Evolutionary conservation across 2,113 vertebrate genomes (phyloP), one percentile per base, ranked within the genome.

Genomic region (Ursus arctos): DNA sequence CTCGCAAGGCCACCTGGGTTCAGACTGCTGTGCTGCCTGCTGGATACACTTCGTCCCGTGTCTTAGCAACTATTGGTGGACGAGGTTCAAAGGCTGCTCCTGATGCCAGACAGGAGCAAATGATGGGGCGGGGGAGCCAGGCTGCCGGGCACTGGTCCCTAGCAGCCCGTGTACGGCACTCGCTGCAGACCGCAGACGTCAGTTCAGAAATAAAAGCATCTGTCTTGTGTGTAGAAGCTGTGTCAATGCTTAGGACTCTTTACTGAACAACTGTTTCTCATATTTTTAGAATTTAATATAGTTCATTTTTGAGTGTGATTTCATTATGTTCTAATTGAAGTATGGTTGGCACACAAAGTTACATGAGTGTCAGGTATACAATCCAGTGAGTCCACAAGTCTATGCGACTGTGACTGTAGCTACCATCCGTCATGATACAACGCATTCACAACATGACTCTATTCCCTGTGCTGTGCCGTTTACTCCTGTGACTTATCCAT

Each of bases 41-140:
- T 24, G 6, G 13, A 2, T 2, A 1, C 0, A 1, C 24, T 4
- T 3, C 0, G 24, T 7, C 10, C 3, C 0, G 2, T 0, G 1
- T 9, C 22, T 36, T 31, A 3, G 63, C 57, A 13, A 0, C 6
- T 2, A 18, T 12, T 2, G 28, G 28, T 8, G 2, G 15, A 2
- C 1, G 7, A 57, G 2, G 18, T 14, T 61, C 7, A 2, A n/a
- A 89, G 40, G 16, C 28, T 13, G 21, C 31, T 5, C 0, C 0
- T 1, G 18, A 9, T 15, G 2, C 31, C n/a, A 40, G 31, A 31
- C 4, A 7, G 79, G 40, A 77, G 11, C 19, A 24, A 6, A 40
- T 15, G 6, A 0, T 4, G 43, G 36, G 16, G 6, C 6, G 3
- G 26, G 7, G 16, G 26, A 28, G 26, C 4, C 10, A 0, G 26